phyloP scores from a whole-genome alignment of 1,140 invertebrate genomes.

The Musca domestica region DNA sequence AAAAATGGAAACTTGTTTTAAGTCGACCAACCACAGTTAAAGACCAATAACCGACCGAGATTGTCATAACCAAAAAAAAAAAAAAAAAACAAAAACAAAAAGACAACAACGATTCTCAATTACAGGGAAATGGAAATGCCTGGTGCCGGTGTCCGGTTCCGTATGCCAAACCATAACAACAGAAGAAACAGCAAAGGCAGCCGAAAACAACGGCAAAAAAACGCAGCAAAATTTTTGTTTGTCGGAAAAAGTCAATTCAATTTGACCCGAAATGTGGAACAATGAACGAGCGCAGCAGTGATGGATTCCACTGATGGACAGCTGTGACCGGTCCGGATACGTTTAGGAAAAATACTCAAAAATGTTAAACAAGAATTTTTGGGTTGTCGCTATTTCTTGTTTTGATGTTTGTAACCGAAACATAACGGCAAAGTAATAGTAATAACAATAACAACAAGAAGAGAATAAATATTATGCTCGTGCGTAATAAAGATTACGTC shows the following conservation, averaged over 20 bases:
- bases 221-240: not conserved
- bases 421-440: too few relatives aligned
- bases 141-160: constrained; percentile 2
- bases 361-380: too few relatives aligned
- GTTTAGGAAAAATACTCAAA: too few relatives aligned
- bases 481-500: too few relatives aligned
- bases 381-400: too few relatives aligned
- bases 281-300: not conserved
- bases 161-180: not conserved
- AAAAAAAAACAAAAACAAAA: constrained; percentile 2
- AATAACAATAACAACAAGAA: too few relatives aligned
- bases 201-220: not conserved
- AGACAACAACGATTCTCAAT: not conserved
- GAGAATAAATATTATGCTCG: too few relatives aligned
- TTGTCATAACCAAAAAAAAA: not conserved
- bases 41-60: not conserved
- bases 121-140: constrained; percentile 9
- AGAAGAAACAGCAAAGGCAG: not conserved
- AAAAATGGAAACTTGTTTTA: constrained; percentile 14
- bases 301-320: not conserved
- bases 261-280: constrained; percentile 13
- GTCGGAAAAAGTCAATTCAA: too few relatives aligned
- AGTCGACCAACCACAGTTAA: not conserved
- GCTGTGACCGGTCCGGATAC: too few relatives aligned
- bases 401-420: too few relatives aligned